Evolutionary conservation across 1,140 invertebrate species (phyloP).

Genomic region (Achroia grisella): DNA sequence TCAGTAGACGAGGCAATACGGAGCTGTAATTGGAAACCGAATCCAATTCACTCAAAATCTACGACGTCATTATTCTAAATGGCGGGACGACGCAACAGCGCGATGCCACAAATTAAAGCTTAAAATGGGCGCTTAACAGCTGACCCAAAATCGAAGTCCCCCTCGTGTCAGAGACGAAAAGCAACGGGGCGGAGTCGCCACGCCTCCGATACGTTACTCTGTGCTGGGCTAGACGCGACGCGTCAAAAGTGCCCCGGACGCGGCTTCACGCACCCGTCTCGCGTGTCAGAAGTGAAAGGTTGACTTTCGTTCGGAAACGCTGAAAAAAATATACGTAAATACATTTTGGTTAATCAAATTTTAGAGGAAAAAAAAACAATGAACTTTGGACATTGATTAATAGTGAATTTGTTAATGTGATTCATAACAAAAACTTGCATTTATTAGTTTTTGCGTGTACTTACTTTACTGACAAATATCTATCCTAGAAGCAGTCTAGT

Average conservation of each 20-base stretch:
- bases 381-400: no score
- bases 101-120: conserved; percentile 73
- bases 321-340: conserved; percentile 32
- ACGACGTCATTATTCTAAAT: conserved; percentile 65
- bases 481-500: no score
- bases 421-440: no score
- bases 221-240: conserved; percentile 28
- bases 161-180: conserved; percentile 52
- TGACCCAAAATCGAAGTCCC: conserved; percentile 65
- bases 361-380: neutral
- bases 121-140: conserved; percentile 71
- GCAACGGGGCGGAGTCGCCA: conserved; percentile 64
- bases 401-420: no score
- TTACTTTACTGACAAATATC: no score
- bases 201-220: conserved; percentile 42
- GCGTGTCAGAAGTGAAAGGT: conserved; percentile 1
- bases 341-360: neutral
- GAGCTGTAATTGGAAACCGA: conserved; percentile 29
- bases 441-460: no score
- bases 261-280: conserved; percentile 23
- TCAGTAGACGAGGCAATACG: no score
- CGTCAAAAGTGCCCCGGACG: conserved; percentile 64
- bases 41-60: conserved; percentile 46
- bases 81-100: conserved; percentile 47
- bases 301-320: neutral